Conservation (phyloP, 2,113 vertebrate genomes). For the Hippoglossus stenolepis region DNA sequence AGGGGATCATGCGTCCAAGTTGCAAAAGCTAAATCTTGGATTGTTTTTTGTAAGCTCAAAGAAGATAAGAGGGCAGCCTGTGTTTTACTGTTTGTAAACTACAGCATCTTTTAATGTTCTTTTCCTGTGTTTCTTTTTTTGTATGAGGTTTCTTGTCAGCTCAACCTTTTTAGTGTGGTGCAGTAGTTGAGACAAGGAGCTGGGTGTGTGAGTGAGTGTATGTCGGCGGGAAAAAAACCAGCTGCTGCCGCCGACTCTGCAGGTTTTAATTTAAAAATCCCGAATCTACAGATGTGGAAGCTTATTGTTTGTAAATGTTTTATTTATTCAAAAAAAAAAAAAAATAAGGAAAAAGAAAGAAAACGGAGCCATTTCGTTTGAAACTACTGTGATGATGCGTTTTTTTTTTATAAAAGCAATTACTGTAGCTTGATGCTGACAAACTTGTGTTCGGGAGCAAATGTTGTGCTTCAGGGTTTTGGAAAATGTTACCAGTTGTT, state of each 20-base stretch:
- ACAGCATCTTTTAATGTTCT: constrained; percentile 12
- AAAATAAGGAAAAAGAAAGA: constrained; percentile 1
- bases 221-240: constrained; percentile 14
- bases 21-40: neutral
- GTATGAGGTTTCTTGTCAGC: constrained; percentile 7
- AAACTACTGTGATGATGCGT: constrained; percentile 73
- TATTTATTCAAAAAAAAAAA: constrained; percentile 68
- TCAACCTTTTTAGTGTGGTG: constrained; percentile 41
- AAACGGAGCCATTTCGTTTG: constrained; percentile 72
- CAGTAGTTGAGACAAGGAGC: constrained; percentile 39
- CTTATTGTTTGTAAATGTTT: constrained; percentile 52
- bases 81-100: constrained; percentile 36
- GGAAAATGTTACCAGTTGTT: constrained; percentile 46
- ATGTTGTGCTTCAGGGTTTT: constrained; percentile 44
- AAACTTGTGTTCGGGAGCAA: constrained; percentile 56
- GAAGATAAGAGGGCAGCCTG: constrained; percentile 7
- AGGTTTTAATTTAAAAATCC: constrained; percentile 19
- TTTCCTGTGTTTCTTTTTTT: constrained; percentile 33
- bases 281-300: constrained; percentile 34
- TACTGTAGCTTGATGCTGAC: constrained; percentile 71
- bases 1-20: neutral
- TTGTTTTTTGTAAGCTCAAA: constrained; percentile 26
- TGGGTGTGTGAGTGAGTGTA: constrained; percentile 1
- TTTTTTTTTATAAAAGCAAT: constrained; percentile 73
- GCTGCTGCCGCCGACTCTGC: constrained; percentile 44